Conservation (phyloP, 2,113 vertebrate genomes). For the Narcine bancroftii region DNA sequence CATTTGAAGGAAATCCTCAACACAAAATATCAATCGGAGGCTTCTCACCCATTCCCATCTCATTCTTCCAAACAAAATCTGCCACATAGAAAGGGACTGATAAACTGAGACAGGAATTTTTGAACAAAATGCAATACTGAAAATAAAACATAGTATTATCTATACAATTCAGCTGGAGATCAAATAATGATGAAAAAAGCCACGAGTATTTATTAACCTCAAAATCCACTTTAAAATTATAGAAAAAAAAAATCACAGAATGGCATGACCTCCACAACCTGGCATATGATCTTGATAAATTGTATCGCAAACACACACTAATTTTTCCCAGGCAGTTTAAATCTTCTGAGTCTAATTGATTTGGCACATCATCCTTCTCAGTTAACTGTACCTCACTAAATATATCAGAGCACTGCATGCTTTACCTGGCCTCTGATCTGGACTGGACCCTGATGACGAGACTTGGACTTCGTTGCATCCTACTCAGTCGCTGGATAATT, state of each 20-base stretch:
- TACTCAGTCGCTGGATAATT: not conserved
- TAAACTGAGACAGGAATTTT: too few relatives aligned
- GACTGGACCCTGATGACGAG: not conserved
- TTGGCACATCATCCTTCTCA: conserved; percentile 26
- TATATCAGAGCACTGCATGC: not conserved
- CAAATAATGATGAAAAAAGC: not conserved
- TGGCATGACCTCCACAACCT: not conserved
- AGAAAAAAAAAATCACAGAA: not conserved
- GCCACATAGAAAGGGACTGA: too few relatives aligned
- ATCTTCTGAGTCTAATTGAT: not conserved
- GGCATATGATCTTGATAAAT: not conserved
- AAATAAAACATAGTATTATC: not conserved
- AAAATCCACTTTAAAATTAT: not conserved
- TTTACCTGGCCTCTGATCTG: not conserved
- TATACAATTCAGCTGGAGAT: not conserved
- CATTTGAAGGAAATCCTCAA: too few relatives aligned
- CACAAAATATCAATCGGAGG: too few relatives aligned
- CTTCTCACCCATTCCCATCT: too few relatives aligned
- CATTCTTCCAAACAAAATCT: too few relatives aligned
- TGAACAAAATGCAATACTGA: too few relatives aligned
- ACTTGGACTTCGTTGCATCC: not conserved
- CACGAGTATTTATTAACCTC: not conserved
- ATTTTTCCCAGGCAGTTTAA: conserved; percentile 2
- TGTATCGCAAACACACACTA: not conserved
- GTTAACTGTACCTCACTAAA: conserved; percentile 19